These are phyloP conservation scores for Drosophila nr. medialis DNA, from an alignment of 2,888 invertebrate species.

Conservation along the genomic window DNA sequence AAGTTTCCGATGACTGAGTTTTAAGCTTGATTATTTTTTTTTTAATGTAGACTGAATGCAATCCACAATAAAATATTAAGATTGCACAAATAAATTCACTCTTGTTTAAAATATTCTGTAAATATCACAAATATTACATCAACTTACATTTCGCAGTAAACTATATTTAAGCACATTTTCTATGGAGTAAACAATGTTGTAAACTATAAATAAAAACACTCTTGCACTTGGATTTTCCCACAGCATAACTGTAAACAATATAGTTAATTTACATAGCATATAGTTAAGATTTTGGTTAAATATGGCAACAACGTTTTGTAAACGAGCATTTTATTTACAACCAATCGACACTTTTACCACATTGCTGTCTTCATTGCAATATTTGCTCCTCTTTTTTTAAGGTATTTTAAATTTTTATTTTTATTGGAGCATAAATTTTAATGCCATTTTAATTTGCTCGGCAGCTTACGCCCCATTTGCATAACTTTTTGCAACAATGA, in stretches of 20 bases:
- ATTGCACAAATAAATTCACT: neutral
- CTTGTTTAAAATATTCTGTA: neutral
- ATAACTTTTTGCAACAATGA: slow-evolving; percentile 67
- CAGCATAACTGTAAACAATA: neutral
- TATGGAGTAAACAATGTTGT: neutral
- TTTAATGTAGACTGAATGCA: no score
- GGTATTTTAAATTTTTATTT: slow-evolving; percentile 36
- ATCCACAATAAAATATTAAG: neutral
- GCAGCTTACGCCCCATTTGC: slow-evolving; percentile 66
- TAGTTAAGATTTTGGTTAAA: neutral
- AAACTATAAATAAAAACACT: neutral
- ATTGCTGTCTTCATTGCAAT: slow-evolving; percentile 19
- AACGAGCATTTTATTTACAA: slow-evolving; percentile 65
- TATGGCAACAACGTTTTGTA: slow-evolving; percentile 61
- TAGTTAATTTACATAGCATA: slow-evolving; percentile 24
- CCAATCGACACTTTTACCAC: slow-evolving; percentile 60
- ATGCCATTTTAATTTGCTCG: slow-evolving; percentile 65
- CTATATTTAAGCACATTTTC: neutral
- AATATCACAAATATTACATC: neutral
- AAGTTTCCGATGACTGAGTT: neutral
- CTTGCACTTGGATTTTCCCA: slow-evolving; percentile 28
- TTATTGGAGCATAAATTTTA: slow-evolving; percentile 63
- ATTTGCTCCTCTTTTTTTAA: slow-evolving; percentile 1
- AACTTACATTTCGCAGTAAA: neutral
- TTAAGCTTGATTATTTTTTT: no score